Conservation (phyloP, 2,888 invertebrate genomes). For the Lepidonotus clava region DNA sequence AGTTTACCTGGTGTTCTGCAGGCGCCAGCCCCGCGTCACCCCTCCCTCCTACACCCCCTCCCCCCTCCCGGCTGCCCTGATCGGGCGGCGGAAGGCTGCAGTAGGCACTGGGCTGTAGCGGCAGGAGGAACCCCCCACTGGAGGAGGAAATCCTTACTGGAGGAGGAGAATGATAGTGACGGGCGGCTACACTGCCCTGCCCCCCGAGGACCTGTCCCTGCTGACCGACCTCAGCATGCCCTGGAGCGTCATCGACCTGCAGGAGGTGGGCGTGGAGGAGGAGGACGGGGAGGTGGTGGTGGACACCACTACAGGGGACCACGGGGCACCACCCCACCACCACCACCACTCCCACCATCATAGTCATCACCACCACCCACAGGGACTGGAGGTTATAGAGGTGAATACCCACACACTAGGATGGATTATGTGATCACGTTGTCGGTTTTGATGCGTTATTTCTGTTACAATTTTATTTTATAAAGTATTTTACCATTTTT, state of each 20-base stretch:
- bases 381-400: neutral
- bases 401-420: neutral
- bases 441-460: neutral
- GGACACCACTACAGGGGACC: constrained; percentile 5
- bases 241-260: neutral
- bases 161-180: constrained; percentile 31
- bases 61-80: too few relatives aligned
- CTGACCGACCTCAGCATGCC: constrained; percentile 46
- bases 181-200: neutral
- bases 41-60: too few relatives aligned
- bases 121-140: neutral
- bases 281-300: neutral
- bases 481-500: too few relatives aligned
- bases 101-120: neutral
- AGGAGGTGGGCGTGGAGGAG: constrained; percentile 9
- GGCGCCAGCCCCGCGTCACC: too few relatives aligned
- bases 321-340: neutral
- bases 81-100: neutral
- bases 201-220: constrained; percentile 14
- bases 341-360: constrained; percentile 36
- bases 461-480: too few relatives aligned
- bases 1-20: too few relatives aligned
- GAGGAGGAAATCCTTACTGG: neutral
- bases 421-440: neutral
- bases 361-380: neutral